These are phyloP conservation scores for Melitaea cinxia DNA, from an alignment of 1,140 invertebrate species.

Conservation along the genomic window DNA sequence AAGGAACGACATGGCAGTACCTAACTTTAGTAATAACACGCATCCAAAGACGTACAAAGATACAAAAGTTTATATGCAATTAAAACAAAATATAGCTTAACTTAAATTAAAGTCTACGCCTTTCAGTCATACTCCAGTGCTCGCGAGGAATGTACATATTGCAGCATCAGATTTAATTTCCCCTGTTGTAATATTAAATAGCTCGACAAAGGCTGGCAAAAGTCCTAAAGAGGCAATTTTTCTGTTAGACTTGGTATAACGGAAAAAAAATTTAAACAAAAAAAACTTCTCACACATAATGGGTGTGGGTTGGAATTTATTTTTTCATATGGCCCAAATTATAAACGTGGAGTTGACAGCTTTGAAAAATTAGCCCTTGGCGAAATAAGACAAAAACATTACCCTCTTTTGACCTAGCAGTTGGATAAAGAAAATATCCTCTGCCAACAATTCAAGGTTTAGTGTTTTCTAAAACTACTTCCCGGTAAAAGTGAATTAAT, in stretches of 20 bases:
- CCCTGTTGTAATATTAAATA: conserved; percentile 6
- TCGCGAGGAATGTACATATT: conserved; percentile 11
- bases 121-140: neutral
- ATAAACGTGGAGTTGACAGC: conserved; percentile 36
- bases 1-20: too few species aligned
- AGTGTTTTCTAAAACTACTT: too few species aligned
- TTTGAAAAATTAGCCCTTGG: conserved; percentile 30
- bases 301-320: conserved; percentile 13
- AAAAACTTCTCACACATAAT: conserved; percentile 23
- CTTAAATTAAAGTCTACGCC: neutral
- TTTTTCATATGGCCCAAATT: conserved; percentile 36
- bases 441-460: neutral
- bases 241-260: conserved; percentile 19
- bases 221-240: conserved; percentile 35
- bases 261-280: conserved; percentile 26
- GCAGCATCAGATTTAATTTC: neutral
- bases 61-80: neutral
- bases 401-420: conserved; percentile 21
- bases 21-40: too few species aligned
- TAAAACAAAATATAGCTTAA: neutral
- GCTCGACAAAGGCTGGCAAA: conserved; percentile 27
- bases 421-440: conserved; percentile 11
- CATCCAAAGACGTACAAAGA: neutral
- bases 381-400: conserved; percentile 25
- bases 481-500: too few species aligned